These are phyloP conservation scores for Siniperca obscura DNA, from an alignment of 2,797 vertebrate genomes.

Conservation along the genomic window DNA sequence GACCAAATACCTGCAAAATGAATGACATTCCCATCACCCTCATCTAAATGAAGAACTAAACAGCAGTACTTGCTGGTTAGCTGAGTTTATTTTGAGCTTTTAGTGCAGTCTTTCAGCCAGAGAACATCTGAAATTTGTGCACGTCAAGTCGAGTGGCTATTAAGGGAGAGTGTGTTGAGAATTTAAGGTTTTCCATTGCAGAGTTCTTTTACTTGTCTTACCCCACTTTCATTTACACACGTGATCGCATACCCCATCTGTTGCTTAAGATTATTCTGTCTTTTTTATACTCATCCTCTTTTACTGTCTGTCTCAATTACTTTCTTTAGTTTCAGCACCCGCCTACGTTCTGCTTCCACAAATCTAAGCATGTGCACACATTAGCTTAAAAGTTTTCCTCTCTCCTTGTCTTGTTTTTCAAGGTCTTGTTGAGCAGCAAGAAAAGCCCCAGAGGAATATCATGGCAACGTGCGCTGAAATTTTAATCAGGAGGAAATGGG, in stretches of 20 bases:
- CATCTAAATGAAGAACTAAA: not conserved
- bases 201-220: slow-evolving; percentile 14
- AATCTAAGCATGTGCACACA: slow-evolving; percentile 66
- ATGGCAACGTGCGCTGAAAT: slow-evolving; percentile 65
- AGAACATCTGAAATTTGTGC: not conserved
- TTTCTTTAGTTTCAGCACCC: slow-evolving; percentile 15
- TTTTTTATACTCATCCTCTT: slow-evolving; percentile 36
- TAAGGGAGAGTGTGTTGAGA: not conserved
- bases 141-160: slow-evolving; percentile 5
- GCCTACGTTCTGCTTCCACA: slow-evolving; percentile 50
- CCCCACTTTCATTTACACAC: slow-evolving; percentile 17
- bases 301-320: slow-evolving; percentile 60
- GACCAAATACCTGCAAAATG: not conserved
- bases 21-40: not conserved
- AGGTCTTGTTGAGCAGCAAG: slow-evolving; percentile 74
- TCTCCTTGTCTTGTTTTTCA: slow-evolving; percentile 79
- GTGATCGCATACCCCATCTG: slow-evolving; percentile 51
- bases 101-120: not conserved
- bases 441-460: slow-evolving; percentile 75
- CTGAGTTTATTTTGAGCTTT: not conserved
- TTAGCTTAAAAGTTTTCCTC: slow-evolving; percentile 61
- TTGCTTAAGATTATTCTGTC: slow-evolving; percentile 39
- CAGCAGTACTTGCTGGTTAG: not conserved
- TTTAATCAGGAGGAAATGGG: slow-evolving; percentile 80
- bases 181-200: not conserved